phyloP scores from a whole-genome alignment of 2,888 invertebrate genomes.

The Acleris literana region DNA sequence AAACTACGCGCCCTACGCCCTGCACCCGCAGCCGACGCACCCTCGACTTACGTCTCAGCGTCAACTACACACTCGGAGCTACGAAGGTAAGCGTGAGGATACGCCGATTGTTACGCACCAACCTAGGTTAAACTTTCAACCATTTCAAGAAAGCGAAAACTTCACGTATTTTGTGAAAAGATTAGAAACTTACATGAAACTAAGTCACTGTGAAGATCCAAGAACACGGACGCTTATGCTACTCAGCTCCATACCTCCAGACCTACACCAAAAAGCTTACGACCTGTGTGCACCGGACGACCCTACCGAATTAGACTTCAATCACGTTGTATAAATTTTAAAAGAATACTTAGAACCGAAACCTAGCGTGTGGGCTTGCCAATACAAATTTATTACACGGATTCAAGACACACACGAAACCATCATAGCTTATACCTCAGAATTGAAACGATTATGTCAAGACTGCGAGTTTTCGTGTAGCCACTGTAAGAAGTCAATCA shows the following conservation, averaged over 20 bases:
- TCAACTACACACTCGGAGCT: background rate
- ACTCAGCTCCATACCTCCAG: background rate
- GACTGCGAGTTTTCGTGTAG: background rate
- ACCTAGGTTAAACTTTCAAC: background rate
- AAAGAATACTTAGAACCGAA: background rate
- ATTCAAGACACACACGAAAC: background rate
- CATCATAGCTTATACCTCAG: background rate
- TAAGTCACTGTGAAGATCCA: background rate
- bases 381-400: background rate
- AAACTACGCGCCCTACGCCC: background rate
- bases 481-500: background rate
- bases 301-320: background rate
- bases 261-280: background rate
- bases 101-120: background rate
- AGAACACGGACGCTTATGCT: background rate
- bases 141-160: background rate
- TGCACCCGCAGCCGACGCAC: background rate
- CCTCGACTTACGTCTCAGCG: slow-evolving; percentile 3
- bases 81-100: background rate
- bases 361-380: background rate
- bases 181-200: slow-evolving; percentile 1
- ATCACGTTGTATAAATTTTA: background rate
- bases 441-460: background rate
- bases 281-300: background rate
- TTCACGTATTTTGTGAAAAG: background rate